Percentiles rank a stretch among this genome's conserved stretches.
Evolutionary conservation across 2,113 vertebrate species (phyloP).

Genomic region (Danio rerio): GRCz12tu NC_133200.1:12090001-12090500

Average conservation of each 20-base stretch:
- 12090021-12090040: too few species aligned
- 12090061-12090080: neutral
- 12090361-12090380: conserved; percentile 45
- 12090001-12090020: too few species aligned
- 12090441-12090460: conserved; percentile 8
- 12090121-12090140: neutral
- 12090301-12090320: neutral
- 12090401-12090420: neutral
- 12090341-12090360: conserved; percentile 49
- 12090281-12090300: neutral
- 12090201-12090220: neutral
- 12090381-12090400: neutral
- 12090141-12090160: neutral
- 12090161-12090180: neutral
- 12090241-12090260: neutral
- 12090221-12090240: neutral
- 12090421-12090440: neutral
- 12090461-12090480: neutral
- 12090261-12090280: neutral
- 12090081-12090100: neutral
- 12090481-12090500: neutral
- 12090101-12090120: neutral
- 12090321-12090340: neutral
- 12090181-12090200: neutral
- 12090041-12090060: too few species aligned